phyloP scores from a whole-genome alignment of 2,888 invertebrate species.

The Zele albiditarsus region DNA sequence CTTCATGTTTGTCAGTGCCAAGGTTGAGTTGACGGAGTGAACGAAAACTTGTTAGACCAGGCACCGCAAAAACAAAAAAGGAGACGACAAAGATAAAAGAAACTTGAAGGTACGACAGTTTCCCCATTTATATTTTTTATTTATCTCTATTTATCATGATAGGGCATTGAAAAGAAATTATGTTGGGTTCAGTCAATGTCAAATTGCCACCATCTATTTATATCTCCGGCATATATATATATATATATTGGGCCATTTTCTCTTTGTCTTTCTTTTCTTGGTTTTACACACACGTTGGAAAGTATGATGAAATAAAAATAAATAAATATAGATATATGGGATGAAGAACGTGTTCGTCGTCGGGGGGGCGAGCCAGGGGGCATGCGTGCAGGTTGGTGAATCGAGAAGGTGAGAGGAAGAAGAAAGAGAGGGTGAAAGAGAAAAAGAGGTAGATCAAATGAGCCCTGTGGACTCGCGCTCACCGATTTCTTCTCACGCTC shows the following conservation, averaged over 20 bases:
- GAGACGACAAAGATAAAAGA: background rate
- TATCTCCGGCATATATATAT: background rate
- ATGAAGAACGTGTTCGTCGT: conserved; percentile 25
- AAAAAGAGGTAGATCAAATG: background rate
- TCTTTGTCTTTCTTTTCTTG: background rate
- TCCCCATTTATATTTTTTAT: background rate
- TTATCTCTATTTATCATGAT: background rate
- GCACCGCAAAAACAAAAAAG: background rate
- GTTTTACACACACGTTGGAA: background rate
- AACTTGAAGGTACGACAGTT: background rate
- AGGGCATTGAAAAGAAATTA: background rate
- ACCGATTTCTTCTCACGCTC: conserved; percentile 63
- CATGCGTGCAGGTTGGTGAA: conserved; percentile 37
- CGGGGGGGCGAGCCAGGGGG: conserved; percentile 35
- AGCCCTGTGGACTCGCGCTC: conserved; percentile 16
- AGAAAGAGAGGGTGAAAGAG: too few species aligned
- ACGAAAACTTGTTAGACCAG: background rate
- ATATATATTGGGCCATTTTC: background rate
- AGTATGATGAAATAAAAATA: conserved; percentile 12
- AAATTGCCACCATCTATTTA: background rate
- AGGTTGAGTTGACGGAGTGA: background rate
- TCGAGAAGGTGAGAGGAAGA: background rate
- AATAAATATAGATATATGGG: conserved; percentile 11
- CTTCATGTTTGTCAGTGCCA: conserved; percentile 21
- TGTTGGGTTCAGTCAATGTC: background rate